Percentiles rank a stretch among this genome's conserved stretches.
Conservation (phyloP, 2,888 invertebrate genomes). For the Liodrosophila aerea region DNA sequence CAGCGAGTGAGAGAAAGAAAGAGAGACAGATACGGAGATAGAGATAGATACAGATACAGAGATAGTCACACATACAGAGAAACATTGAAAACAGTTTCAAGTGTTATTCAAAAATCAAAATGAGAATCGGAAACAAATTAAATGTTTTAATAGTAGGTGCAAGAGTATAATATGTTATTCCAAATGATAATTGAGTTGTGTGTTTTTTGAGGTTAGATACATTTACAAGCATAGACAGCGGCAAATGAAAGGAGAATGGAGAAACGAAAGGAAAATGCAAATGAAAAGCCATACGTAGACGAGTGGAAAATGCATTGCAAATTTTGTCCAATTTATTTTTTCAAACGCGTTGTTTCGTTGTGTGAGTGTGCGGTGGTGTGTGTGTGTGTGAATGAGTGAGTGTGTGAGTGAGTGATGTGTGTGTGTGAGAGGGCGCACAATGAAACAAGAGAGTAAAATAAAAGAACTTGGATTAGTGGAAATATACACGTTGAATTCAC, state of each 20-base stretch:
- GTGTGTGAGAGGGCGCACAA: slow-evolving; percentile 53
- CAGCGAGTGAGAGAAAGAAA: slow-evolving; percentile 66
- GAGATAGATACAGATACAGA: slow-evolving; percentile 62
- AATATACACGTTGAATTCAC: slow-evolving; percentile 44
- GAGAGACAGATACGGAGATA: slow-evolving; percentile 66
- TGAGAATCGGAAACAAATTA: not conserved
- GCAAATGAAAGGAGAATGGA: slow-evolving; percentile 7
- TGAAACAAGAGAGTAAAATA: slow-evolving; percentile 74
- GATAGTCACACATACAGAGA: slow-evolving; percentile 68
- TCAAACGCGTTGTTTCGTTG: slow-evolving; percentile 61
- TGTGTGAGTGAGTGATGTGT: slow-evolving; percentile 18
- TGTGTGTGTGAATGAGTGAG: slow-evolving; percentile 8
- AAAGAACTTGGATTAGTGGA: slow-evolving; percentile 72
- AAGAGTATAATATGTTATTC: not conserved
- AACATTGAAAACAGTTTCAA: slow-evolving; percentile 51
- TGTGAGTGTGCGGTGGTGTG: slow-evolving; percentile 21
- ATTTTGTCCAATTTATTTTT: slow-evolving; percentile 44
- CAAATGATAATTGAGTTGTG: slow-evolving; percentile 7
- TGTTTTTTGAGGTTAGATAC: slow-evolving; percentile 24
- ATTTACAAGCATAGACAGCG: slow-evolving; percentile 35
- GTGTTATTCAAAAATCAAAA: slow-evolving; percentile 9
- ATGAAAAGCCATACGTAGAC: no score
- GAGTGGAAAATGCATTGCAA: slow-evolving; percentile 18
- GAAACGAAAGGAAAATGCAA: slow-evolving; percentile 1
- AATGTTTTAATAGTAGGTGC: not conserved